phyloP scores from a whole-genome alignment of 2,797 vertebrate species.

The Channa striata region DNA sequence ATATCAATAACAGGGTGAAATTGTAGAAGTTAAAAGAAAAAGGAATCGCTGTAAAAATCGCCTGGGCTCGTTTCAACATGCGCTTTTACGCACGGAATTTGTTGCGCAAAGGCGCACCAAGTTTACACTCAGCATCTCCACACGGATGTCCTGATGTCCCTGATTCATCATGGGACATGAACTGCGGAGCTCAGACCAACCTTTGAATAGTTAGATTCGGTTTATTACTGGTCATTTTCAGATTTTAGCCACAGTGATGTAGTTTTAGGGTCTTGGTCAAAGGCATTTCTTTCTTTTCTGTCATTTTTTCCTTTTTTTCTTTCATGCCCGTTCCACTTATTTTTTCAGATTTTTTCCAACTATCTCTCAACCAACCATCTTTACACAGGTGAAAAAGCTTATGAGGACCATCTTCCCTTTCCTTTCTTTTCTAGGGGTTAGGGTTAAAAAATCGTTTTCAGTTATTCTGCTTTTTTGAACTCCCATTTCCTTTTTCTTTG shows the following conservation, averaged over 20 bases:
- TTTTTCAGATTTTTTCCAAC: neutral
- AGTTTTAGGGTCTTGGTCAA: neutral
- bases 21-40: neutral
- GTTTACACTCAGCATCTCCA: neutral
- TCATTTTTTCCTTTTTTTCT: neutral
- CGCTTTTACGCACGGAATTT: slow-evolving; percentile 40
- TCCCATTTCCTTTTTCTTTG: neutral
- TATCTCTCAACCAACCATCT: too few relatives aligned
- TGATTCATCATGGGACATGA: slow-evolving; percentile 25
- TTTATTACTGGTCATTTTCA: too few relatives aligned
- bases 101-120: neutral
- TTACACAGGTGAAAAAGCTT: neutral
- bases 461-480: too few relatives aligned
- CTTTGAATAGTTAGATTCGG: neutral
- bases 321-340: neutral
- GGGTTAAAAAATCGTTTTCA: neutral
- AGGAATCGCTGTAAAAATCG: neutral
- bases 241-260: neutral
- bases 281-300: neutral
- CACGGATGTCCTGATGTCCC: neutral
- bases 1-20: neutral
- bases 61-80: neutral
- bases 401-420: neutral
- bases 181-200: neutral
- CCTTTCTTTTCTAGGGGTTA: neutral